Conservation (phyloP, 2,113 vertebrate species). For the Lepus europaeus region DNA sequence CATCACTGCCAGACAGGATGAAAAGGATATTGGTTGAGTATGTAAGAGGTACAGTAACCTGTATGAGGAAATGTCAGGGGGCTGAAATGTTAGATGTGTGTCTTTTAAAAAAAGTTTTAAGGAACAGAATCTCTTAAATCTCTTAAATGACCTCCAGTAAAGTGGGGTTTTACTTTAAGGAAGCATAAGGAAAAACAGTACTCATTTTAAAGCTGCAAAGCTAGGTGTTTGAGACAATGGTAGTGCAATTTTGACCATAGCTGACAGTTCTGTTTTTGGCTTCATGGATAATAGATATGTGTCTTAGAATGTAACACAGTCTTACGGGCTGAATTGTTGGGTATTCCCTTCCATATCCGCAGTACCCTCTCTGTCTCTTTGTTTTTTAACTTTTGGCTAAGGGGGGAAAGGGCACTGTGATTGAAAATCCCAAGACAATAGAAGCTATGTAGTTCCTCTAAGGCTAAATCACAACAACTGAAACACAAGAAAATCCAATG, state of each 20-base stretch:
- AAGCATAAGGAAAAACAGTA: slow-evolving; percentile 24
- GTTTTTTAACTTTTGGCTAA: neutral
- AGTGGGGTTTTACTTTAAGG: slow-evolving; percentile 13
- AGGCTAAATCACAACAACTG: neutral
- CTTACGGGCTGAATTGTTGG: neutral
- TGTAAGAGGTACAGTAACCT: neutral
- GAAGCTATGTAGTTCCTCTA: neutral
- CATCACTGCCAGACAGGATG: neutral
- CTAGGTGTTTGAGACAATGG: slow-evolving; percentile 11
- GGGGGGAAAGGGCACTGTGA: neutral
- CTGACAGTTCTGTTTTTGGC: slow-evolving; percentile 15
- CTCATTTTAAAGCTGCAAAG: slow-evolving; percentile 29
- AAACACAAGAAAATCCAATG: neutral
- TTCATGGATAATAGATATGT: slow-evolving; percentile 15
- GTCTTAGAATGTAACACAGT: neutral
- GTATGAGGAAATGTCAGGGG: neutral
- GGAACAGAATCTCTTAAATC: neutral
- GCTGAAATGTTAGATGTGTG: neutral
- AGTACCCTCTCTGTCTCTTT: too few relatives aligned
- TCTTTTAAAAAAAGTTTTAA: neutral
- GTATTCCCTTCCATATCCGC: neutral
- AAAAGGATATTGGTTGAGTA: neutral
- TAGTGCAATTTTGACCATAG: slow-evolving; percentile 11
- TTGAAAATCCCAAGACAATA: neutral
- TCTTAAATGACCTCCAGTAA: neutral